Evolutionary conservation across 2,113 vertebrate genomes (phyloP).

Genomic region (Callaeas wilsoni): DNA sequence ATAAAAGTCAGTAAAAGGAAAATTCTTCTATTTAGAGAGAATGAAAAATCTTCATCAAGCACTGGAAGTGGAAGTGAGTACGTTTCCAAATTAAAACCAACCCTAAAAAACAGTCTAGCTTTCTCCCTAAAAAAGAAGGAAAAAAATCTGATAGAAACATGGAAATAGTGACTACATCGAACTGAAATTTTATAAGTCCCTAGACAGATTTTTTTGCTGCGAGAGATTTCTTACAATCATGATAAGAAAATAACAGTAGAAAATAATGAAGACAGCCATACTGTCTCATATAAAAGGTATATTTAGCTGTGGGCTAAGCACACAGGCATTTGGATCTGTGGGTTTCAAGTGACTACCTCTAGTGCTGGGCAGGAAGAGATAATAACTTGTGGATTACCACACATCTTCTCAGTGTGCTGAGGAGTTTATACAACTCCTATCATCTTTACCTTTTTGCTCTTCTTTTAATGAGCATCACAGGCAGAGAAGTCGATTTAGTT

Average conservation of each 20-base stretch:
- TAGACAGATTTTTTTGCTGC: not conserved
- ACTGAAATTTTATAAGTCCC: not conserved
- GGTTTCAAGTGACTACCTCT: not conserved
- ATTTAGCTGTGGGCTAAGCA: not conserved
- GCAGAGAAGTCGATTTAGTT: not conserved
- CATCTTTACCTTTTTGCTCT: not conserved
- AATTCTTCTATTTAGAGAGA: not conserved
- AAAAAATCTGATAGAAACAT: not conserved
- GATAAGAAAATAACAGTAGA: not conserved
- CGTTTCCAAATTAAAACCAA: not conserved
- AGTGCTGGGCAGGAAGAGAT: not conserved
- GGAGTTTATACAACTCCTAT: not conserved
- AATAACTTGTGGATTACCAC: not conserved
- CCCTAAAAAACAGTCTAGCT: not conserved
- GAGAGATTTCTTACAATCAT: not conserved
- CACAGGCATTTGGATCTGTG: not conserved
- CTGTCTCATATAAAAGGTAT: not conserved
- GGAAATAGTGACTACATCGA: not conserved
- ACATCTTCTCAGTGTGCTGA: fast-evolving
- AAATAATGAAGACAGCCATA: not conserved
- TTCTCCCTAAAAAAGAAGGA: not conserved
- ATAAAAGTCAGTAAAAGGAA: not conserved
- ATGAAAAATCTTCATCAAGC: not conserved
- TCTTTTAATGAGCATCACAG: not conserved
- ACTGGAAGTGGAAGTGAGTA: not conserved